Evolutionary conservation across 2,113 vertebrate species (phyloP), one percentile per base, ranked within the genome.

Genomic region (Neofelis nebulosa): DNA sequence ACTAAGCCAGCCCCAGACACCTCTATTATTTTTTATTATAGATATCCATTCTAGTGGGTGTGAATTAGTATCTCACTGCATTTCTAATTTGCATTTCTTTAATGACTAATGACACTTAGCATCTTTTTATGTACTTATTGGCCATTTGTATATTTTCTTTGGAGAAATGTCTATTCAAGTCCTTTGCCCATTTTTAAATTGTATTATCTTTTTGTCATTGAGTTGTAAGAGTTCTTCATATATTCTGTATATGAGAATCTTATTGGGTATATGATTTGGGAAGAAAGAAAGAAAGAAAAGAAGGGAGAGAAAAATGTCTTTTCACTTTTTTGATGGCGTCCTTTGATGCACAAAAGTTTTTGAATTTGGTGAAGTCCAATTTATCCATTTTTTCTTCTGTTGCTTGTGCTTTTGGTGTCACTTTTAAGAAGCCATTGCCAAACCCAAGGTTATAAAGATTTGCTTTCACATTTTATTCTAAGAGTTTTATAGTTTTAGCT

Each of bases 151-250:
- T 93, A 33, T 83, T 69, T 93, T 95, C 63, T 95, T 85, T 94
- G 48, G 71, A 94, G 82, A 93, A 91, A 76, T 87, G 25, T 96
- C 41, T 83, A 45, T 68, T 73, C 14, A 94, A 92, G 69, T 85
- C 19, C 36, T 97, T 94, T 82, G 74, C 38, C 29, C 57, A 38
- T 84, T 94, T 92, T 94, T 78, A 89, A 86, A 68, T 50, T 93
- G 52, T 38, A 38, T 74, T 89, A 27, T 69, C 50, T 79, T 52
- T 95, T 63, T 82, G n/a, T 91, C 45, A 9, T 65, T 84, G 10
- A 94, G 36, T 84, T 96, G 7, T 27, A 89, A 80, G 19, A n/a
- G 8, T 95, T 87, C 15, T 91, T 96, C 81, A 65, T 86, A 71
- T 91, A 69, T 66, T 95, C 69, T 93, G 31, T 33, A 87, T 25